These are phyloP conservation scores for Bhutanitis thaidina DNA, from an alignment of 2,888 invertebrate genomes.

Conservation along the genomic window DNA sequence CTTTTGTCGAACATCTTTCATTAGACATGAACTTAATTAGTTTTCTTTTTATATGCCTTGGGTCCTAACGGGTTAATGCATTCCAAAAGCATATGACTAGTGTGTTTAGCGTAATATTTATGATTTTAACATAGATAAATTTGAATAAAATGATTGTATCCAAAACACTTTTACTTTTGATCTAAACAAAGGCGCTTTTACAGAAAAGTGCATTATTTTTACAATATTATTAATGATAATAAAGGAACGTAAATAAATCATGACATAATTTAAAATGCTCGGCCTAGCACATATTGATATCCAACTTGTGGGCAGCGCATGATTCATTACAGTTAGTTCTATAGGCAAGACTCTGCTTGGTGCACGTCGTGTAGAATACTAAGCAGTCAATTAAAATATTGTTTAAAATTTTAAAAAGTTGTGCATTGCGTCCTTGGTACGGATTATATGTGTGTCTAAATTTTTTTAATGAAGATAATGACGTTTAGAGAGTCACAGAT, in stretches of 20 bases:
- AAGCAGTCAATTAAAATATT: conserved; percentile 7
- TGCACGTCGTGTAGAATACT: conserved; percentile 15
- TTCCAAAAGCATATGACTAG: too few relatives aligned
- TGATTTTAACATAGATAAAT: too few relatives aligned
- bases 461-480: conserved; percentile 3
- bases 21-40: too few relatives aligned
- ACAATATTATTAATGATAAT: conserved; percentile 1
- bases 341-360: conserved; percentile 4
- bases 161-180: too few relatives aligned
- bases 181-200: neutral
- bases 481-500: conserved; percentile 20
- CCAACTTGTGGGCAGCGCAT: conserved; percentile 13
- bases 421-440: neutral
- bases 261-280: conserved; percentile 16
- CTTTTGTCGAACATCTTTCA: too few relatives aligned
- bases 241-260: conserved; percentile 15
- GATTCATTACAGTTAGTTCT: conserved; percentile 16
- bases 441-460: neutral
- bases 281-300: conserved; percentile 14
- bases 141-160: too few relatives aligned
- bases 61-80: too few relatives aligned
- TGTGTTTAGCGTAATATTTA: too few relatives aligned
- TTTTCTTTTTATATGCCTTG: too few relatives aligned
- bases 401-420: conserved; percentile 5
- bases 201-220: neutral